These are phyloP conservation scores for Rhea americana DNA, from an alignment of 2,113 vertebrate genomes.

Conservation along the genomic window DNA sequence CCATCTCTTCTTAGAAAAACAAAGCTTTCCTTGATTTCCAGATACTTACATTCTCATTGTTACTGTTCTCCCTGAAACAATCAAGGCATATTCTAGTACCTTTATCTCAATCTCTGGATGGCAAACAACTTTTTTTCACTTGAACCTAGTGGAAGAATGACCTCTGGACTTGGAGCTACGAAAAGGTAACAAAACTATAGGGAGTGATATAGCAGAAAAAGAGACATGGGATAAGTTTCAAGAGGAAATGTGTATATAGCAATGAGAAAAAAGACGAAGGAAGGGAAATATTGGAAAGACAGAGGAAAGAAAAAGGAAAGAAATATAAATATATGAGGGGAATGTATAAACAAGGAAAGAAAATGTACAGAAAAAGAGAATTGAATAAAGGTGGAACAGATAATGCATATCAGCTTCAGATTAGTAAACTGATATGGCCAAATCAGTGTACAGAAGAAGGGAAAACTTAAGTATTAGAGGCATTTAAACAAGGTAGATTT, in stretches of 20 bases:
- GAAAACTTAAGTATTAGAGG: neutral
- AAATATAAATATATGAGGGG: neutral
- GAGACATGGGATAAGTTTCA: neutral
- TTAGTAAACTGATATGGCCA: neutral
- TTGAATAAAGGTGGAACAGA: neutral
- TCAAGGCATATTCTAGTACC: neutral
- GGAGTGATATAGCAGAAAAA: neutral
- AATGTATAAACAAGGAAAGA: neutral
- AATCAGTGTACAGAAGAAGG: neutral
- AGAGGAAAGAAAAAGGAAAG: neutral
- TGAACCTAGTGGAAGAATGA: neutral
- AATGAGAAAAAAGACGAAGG: neutral
- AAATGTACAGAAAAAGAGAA: neutral
- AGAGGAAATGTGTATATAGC: neutral
- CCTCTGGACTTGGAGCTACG: neutral
- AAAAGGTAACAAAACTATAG: neutral
- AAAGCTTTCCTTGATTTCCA: neutral
- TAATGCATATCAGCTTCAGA: neutral
- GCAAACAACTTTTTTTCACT: neutral
- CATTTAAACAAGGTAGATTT: neutral
- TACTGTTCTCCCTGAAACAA: neutral
- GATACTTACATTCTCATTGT: fast-evolving
- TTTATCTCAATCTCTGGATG: neutral
- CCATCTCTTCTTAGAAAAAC: neutral
- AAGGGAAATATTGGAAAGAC: neutral